Evolutionary conservation across 2,113 vertebrate species (phyloP).

Genomic region (Sphaerodactylus townsendi): DNA sequence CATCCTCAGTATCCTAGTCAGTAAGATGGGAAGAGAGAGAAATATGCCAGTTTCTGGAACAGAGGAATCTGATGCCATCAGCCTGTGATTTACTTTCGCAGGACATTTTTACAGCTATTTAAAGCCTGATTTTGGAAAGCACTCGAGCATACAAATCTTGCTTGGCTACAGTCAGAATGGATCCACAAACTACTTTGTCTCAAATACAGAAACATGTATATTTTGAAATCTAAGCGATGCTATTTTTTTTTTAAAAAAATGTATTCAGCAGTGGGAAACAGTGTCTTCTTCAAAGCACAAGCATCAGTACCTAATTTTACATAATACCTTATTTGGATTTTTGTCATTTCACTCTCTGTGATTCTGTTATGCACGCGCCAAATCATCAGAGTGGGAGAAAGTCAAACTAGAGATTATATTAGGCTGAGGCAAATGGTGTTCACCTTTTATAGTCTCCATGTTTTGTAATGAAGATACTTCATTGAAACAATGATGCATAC

Average conservation of each 20-base stretch:
- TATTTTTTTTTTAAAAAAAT: conserved; percentile 38
- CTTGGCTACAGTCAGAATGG: conserved; percentile 42
- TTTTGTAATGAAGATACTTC: conserved; percentile 87
- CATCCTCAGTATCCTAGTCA: neutral
- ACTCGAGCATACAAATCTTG: conserved; percentile 30
- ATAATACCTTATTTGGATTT: conserved; percentile 53
- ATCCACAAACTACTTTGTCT: conserved; percentile 46
- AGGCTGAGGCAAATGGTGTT: conserved; percentile 74
- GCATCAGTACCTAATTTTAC: conserved; percentile 42
- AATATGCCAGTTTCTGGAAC: conserved; percentile 16
- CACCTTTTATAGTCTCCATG: conserved; percentile 80
- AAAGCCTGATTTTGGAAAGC: conserved; percentile 32
- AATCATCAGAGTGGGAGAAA: conserved; percentile 63
- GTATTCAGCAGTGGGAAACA: conserved; percentile 54
- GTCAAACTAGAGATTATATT: conserved; percentile 70
- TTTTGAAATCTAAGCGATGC: conserved; percentile 50
- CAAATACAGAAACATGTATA: conserved; percentile 32
- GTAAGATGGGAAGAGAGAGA: neutral
- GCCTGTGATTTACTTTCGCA: conserved; percentile 46
- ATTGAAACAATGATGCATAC: conserved; percentile 86
- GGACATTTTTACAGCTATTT: conserved; percentile 26
- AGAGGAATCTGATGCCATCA: neutral
- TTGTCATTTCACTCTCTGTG: conserved; percentile 58
- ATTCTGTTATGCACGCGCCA: conserved; percentile 46
- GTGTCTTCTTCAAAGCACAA: conserved; percentile 53